Evolutionary conservation across 2,888 invertebrate species (phyloP).

Genomic region (Acronicta leporina): DNA sequence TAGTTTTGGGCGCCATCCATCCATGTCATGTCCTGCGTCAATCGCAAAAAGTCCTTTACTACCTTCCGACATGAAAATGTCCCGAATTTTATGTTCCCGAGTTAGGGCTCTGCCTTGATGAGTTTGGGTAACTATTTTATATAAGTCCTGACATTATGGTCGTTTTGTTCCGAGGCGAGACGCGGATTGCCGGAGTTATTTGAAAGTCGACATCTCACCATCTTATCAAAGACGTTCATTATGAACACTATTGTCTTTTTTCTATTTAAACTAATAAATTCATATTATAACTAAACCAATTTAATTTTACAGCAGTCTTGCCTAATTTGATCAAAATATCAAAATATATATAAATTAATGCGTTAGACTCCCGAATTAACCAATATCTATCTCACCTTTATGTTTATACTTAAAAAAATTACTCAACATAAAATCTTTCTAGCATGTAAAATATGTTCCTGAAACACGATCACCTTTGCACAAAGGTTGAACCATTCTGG

Average conservation of each 20-base stretch:
- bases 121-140: constrained; percentile 47
- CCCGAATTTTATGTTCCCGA: constrained; percentile 35
- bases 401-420: too few species aligned
- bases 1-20: constrained; percentile 29
- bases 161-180: constrained; percentile 37
- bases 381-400: too few species aligned
- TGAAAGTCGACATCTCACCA: constrained; percentile 29
- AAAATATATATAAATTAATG: too few species aligned
- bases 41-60: constrained; percentile 42
- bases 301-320: too few species aligned
- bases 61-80: constrained; percentile 33
- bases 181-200: constrained; percentile 24
- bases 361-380: too few species aligned
- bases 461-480: not conserved
- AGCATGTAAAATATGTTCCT: not conserved
- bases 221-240: constrained; percentile 42
- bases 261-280: too few species aligned
- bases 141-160: constrained; percentile 29
- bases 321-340: too few species aligned
- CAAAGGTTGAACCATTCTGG: constrained; percentile 9
- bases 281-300: too few species aligned
- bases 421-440: not conserved
- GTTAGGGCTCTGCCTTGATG: constrained; percentile 38
- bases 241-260: constrained; percentile 18
- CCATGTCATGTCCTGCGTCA: constrained; percentile 33